A percentile compares a stretch with the other conserved stretches of the same genome.
Conservation (phyloP, 2,797 vertebrate species). For the Lithobates pipiens region DNA sequence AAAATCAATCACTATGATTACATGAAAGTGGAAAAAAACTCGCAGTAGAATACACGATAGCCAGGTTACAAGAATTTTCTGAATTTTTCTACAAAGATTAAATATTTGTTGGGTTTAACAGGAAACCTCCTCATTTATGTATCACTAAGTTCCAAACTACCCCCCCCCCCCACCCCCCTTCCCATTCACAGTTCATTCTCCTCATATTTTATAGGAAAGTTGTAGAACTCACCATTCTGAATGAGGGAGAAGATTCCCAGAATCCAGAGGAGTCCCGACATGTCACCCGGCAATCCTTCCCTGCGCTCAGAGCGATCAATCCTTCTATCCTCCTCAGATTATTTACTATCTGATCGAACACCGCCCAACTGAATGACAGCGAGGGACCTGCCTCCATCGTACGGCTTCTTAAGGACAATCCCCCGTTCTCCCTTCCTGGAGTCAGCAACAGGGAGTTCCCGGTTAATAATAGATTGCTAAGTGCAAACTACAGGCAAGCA, state of each 20-base stretch:
- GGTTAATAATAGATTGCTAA: too few species aligned
- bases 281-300: background rate
- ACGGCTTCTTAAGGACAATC: background rate
- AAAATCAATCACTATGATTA: too few species aligned
- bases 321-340: background rate
- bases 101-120: too few species aligned
- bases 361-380: background rate
- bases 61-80: too few species aligned
- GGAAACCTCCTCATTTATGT: too few species aligned
- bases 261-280: background rate
- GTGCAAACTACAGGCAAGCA: background rate
- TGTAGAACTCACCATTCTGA: background rate
- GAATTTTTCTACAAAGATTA: too few species aligned
- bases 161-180: too few species aligned
- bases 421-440: background rate
- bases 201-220: too few species aligned
- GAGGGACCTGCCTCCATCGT: background rate
- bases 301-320: background rate
- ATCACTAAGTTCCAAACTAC: too few species aligned
- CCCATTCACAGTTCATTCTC: too few species aligned
- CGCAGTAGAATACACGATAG: too few species aligned
- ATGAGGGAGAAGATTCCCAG: background rate
- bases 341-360: background rate
- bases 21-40: too few species aligned
- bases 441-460: background rate